Percentiles rank a stretch among this genome's conserved stretches.
Evolutionary conservation across 2,113 vertebrate genomes (phyloP).

Genomic region (Takifugu flavidus): DNA sequence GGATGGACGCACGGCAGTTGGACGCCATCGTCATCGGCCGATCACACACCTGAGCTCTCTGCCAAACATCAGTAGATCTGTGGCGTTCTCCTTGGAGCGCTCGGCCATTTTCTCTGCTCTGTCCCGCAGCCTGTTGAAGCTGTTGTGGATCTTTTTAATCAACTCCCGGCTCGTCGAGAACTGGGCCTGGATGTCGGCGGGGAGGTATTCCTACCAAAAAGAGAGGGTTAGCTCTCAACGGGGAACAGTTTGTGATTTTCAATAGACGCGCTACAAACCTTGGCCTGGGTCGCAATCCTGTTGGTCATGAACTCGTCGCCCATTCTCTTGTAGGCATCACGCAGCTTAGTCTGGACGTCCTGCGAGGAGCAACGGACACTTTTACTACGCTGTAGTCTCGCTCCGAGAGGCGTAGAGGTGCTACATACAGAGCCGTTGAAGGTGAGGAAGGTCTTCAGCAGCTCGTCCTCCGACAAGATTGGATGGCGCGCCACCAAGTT

Average conservation of each 20-base stretch:
- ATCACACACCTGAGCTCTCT: constrained; percentile 85
- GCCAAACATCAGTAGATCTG: constrained; percentile 90
- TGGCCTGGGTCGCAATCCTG: constrained; percentile 84
- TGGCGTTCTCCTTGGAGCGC: constrained; percentile 87
- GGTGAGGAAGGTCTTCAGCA: constrained; percentile 89
- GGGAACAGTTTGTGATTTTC: neutral
- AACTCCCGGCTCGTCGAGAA: constrained; percentile 90
- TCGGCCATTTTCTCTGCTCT: constrained; percentile 86
- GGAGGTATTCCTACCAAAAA: constrained; percentile 86
- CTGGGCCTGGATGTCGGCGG: constrained; percentile 88
- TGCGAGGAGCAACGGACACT: constrained; percentile 49
- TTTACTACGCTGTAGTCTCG: neutral
- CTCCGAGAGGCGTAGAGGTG: neutral
- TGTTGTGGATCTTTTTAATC: constrained; percentile 90
- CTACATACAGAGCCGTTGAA: constrained; percentile 88
- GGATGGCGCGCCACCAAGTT: constrained; percentile 94
- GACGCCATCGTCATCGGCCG: constrained; percentile 11
- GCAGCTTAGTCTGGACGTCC: constrained; percentile 92
- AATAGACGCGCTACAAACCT: constrained; percentile 68
- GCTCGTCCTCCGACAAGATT: constrained; percentile 87
- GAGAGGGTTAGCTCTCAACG: neutral
- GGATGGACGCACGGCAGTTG: constrained; percentile 2
- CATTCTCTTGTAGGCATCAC: constrained; percentile 83
- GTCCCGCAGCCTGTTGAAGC: constrained; percentile 90
- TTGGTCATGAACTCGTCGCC: constrained; percentile 95